A percentile compares a stretch with the other conserved stretches of the same genome.
Conservation (phyloP, 2,888 invertebrate genomes). For the Phasia obesa region DNA sequence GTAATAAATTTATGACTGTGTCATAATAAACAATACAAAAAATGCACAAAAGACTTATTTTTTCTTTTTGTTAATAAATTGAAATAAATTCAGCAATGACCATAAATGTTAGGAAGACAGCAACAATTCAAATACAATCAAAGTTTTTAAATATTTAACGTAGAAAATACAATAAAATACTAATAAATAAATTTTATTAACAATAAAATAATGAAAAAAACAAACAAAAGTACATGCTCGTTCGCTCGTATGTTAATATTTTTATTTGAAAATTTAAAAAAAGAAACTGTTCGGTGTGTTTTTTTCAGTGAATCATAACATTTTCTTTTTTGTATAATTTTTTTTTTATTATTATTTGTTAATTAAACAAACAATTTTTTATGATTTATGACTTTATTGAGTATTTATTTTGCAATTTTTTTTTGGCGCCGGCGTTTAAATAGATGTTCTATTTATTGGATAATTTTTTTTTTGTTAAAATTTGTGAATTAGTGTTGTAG, state of each 20-base stretch:
- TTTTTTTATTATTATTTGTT: slow-evolving; percentile 40
- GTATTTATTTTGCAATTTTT: background rate
- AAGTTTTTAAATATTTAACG: slow-evolving; percentile 16
- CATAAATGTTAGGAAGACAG: slow-evolving; percentile 60
- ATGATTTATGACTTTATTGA: slow-evolving; percentile 40
- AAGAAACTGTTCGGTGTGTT: slow-evolving; percentile 1
- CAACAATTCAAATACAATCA: slow-evolving; percentile 1
- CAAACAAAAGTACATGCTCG: background rate
- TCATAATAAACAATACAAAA: slow-evolving; percentile 37
- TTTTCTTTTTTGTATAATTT: slow-evolving; percentile 9
- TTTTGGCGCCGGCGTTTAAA: slow-evolving; percentile 65
- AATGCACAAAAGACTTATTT: slow-evolving; percentile 24
- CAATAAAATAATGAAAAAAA: too few relatives aligned
- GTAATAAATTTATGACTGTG: slow-evolving; percentile 49
- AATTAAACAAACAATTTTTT: slow-evolving; percentile 31
- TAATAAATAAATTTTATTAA: slow-evolving; percentile 6
- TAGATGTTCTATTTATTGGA: slow-evolving; percentile 19
- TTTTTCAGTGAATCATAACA: slow-evolving; percentile 2
- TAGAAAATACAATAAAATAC: slow-evolving; percentile 6
- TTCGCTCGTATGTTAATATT: background rate
- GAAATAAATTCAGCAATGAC: slow-evolving; percentile 39
- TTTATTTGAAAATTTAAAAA: slow-evolving; percentile 5
- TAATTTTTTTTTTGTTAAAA: slow-evolving; percentile 1
- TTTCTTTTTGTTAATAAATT: slow-evolving; percentile 28
- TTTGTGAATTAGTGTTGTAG: slow-evolving; percentile 3